phyloP scores from a whole-genome alignment of 2,113 vertebrate genomes.

The Cinclus cinclus region DNA sequence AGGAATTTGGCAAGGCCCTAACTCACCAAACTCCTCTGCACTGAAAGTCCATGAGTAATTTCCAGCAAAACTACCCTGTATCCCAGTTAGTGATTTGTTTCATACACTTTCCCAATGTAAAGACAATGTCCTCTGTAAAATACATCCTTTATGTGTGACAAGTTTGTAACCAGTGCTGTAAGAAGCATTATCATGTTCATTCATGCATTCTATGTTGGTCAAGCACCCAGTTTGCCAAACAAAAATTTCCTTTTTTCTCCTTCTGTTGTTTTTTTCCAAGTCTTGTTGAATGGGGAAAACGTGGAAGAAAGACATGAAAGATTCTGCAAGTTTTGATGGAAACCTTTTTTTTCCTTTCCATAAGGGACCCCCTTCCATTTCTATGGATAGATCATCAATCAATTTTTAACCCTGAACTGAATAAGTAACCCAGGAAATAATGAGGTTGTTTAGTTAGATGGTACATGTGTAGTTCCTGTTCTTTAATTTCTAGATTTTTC shows the following conservation, averaged over 20 bases:
- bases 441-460: not conserved
- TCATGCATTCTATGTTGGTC: not conserved
- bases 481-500: not conserved
- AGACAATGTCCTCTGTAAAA: not conserved
- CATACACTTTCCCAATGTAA: not conserved
- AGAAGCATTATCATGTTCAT: not conserved
- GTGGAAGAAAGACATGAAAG: not conserved
- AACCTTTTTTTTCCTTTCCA: not conserved
- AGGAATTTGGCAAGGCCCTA: fast-evolving
- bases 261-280: not conserved
- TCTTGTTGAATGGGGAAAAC: not conserved
- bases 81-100: not conserved
- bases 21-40: not conserved
- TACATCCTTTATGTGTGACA: not conserved
- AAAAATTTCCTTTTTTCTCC: not conserved
- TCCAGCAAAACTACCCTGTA: not conserved
- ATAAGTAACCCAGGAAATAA: not conserved
- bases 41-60: not conserved
- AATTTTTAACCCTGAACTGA: not conserved
- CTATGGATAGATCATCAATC: not conserved
- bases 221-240: not conserved
- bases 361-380: not conserved
- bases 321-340: not conserved
- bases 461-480: not conserved
- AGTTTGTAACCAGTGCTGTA: not conserved